Percentiles rank a stretch among this genome's conserved stretches.
These are phyloP conservation scores for Cosmia pyralina DNA, from an alignment of 2,888 invertebrate species.

Conservation along the genomic window DNA sequence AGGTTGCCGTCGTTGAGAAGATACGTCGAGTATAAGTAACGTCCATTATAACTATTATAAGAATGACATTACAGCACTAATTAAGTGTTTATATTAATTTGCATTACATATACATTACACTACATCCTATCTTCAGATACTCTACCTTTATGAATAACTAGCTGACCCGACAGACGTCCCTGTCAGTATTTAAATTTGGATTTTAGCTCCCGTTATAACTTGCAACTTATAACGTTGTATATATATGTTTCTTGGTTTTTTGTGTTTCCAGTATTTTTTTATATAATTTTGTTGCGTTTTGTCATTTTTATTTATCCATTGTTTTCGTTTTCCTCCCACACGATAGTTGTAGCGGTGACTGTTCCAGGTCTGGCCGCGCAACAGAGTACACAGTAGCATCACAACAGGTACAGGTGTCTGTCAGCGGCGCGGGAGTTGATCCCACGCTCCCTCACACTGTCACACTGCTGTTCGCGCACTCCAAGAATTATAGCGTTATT, in stretches of 20 bases:
- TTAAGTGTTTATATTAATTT: background rate
- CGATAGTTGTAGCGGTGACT: background rate
- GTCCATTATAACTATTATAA: background rate
- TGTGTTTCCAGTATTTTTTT: slow-evolving; percentile 4
- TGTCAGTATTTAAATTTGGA: no score
- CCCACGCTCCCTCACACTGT: background rate
- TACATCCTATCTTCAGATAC: no score
- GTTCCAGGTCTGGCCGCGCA: background rate
- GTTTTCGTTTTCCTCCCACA: background rate
- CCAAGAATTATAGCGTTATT: background rate
- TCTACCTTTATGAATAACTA: no score
- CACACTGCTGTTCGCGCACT: background rate
- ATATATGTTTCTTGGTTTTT: no score
- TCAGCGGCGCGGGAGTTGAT: background rate
- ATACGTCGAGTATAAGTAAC: slow-evolving; percentile 89
- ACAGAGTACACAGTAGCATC: background rate
- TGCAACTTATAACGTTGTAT: no score
- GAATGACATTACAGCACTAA: no score
- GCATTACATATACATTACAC: background rate
- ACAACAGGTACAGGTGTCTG: background rate
- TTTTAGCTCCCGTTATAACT: no score
- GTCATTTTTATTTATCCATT: background rate
- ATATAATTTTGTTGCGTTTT: background rate
- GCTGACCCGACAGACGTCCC: no score
- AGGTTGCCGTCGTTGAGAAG: slow-evolving; percentile 91